Base-by-base conservation (phyloP, 37 sponge, comb jelly and placozoan genomes). In the Ianthella basta region DNA sequence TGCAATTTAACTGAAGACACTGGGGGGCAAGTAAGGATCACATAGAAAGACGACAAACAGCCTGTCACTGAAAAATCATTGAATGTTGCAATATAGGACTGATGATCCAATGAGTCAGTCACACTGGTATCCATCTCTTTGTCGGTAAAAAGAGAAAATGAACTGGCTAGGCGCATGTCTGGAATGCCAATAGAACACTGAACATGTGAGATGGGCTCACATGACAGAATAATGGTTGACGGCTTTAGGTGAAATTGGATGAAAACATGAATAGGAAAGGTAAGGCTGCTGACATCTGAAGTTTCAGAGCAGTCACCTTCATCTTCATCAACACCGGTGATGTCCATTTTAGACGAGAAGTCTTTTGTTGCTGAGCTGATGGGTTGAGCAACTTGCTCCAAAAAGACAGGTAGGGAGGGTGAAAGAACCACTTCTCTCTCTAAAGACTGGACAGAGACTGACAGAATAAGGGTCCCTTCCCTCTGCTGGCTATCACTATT, bases 251-350 rank as follows among this genome's bases (percentile, higher is more conserved):
- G 87, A 33, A 97, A 85, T 10, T 87, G 59, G 0, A 94, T 88
- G 21, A 80, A 83, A 20, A 97, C 92, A 30, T 97, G 91, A 21
- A 97, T 90, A 3, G 97, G 97, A 66, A 97, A 94, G 14, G 84
- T 25, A 27, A 55, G 29, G 2, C 69, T 75, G 32, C n/a, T 21
- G 61, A 59, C 20, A 55, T 3, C 39, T n/a, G 67, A 30, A 1
- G 59, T 34, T 15, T 50, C 84, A 19, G n/a, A 18, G 35, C 15
- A 1, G 3, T 15, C 40, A 24, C 10, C 30, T 20, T 74, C 79
- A 20, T 55, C 70, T 4, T 24, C 56, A 41, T 24, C 65, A n/a
- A 61, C 77, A 38, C 25, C 79, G 20, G 77, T 85, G 53, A 33
- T 80, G 0, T 83, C 87, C 24, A 56, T 85, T 37, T 65, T 66